Evolutionary conservation across 2,113 vertebrate species (phyloP), one percentile per base, ranked within the genome.

Genomic region (Atractosteus spatula): DNA sequence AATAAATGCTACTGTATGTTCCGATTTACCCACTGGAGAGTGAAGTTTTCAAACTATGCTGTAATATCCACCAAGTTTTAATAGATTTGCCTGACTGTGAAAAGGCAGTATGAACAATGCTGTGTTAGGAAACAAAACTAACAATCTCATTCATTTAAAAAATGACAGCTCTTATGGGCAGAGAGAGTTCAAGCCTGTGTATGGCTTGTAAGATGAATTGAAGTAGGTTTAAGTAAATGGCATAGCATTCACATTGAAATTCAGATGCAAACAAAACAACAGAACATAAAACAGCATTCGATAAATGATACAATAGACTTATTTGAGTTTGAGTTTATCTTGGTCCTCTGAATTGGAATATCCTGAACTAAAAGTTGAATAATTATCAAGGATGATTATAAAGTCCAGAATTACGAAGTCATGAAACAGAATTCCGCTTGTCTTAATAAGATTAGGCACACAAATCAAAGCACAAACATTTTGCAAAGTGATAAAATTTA

Each of bases 61-160:
- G 70, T 74, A 75, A 80, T 77, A 64, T 59, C 55, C 66, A 68
- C 41, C 66, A 56, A 61, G 12, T 69, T 71, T 56, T 59, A 59
- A 59, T 51, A 51, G 47, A 51, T 5, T 51, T 17, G 56, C 14
- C 10, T 17, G 3, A 17, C 12, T 13, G 16, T 54, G 41, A 62
- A 56, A 17, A 55, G 71, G n/a, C 55, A 17, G 54, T 29, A n/a
- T 47, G 64, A 66, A 66, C 64, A 13, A 44, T 44, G 69, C 43
- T 74, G 66, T 76, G 68, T 76, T 78, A 70, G 17, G 69, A 77
- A 78, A 78, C 75, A 70, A 72, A 69, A 66, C 77, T 78, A 80
- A 78, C 70, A 67, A 63, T 54, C 74, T 73, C 70, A 78, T 81
- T 76, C 66, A 72, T 72, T 70, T 78, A 65, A 73, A 44, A 62